These are phyloP conservation scores for Spialia ferax DNA, from an alignment of 2,888 invertebrate genomes.

Conservation along the genomic window DNA sequence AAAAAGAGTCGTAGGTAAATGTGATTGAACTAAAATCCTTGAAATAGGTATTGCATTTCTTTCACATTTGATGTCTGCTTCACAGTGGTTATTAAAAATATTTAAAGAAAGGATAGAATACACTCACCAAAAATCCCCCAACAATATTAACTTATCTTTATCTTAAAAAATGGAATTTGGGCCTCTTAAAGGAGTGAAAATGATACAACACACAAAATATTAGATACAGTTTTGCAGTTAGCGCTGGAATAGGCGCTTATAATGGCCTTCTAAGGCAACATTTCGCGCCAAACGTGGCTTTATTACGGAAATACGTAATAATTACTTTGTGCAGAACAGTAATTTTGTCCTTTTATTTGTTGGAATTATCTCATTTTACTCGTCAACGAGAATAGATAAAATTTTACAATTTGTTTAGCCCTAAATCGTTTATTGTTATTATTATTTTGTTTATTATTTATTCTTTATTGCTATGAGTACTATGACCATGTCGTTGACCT, in stretches of 20 bases:
- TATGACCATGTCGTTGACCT: no score
- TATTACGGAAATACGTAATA: slow-evolving; percentile 20
- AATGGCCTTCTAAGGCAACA: slow-evolving; percentile 3
- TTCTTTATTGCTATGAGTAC: no score
- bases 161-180: not conserved
- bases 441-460: not conserved
- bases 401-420: not conserved
- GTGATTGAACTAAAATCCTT: no score
- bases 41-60: no score
- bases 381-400: not conserved
- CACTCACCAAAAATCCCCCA: not conserved
- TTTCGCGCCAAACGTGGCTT: slow-evolving; percentile 2
- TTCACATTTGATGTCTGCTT: no score
- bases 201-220: not conserved
- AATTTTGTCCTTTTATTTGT: slow-evolving; percentile 14
- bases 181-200: not conserved
- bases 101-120: no score
- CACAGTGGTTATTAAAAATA: no score
- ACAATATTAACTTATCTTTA: not conserved
- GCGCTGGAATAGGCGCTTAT: slow-evolving; percentile 4
- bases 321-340: slow-evolving; percentile 6
- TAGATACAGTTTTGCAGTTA: slow-evolving; percentile 16
- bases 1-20: no score
- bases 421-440: no score
- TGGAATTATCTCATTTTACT: slow-evolving; percentile 3